phyloP scores from a whole-genome alignment of 2,888 invertebrate genomes.

The Hololepta plana region DNA sequence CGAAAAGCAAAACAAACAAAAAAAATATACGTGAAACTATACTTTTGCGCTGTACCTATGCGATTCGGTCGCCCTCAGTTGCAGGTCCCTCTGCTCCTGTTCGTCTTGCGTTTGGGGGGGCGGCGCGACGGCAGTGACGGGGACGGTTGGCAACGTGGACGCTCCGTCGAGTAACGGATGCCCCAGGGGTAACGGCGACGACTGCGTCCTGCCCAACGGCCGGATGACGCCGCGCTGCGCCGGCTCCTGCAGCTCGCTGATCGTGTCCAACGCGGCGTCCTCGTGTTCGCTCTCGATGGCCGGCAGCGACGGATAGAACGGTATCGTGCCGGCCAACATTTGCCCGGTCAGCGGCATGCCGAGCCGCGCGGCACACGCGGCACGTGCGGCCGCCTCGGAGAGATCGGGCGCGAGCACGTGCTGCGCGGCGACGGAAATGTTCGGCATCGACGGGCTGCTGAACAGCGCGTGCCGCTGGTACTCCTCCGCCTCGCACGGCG shows the following conservation, averaged over 20 bases:
- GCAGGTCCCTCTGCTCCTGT: slow-evolving; percentile 25
- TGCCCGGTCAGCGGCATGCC: slow-evolving; percentile 47
- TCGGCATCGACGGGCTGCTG: slow-evolving; percentile 92
- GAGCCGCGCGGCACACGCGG: slow-evolving; percentile 45
- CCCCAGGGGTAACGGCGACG: slow-evolving; percentile 78
- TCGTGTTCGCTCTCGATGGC: slow-evolving; percentile 38
- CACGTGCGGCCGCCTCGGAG: slow-evolving; percentile 63
- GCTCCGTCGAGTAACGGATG: slow-evolving; percentile 55
- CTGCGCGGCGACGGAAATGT: slow-evolving; percentile 64
- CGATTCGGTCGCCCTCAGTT: slow-evolving; percentile 28
- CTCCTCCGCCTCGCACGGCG: slow-evolving; percentile 42
- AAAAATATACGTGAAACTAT: too few species aligned
- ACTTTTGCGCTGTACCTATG: slow-evolving; percentile 25
- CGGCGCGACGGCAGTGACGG: slow-evolving; percentile 13
- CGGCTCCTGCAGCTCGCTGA: slow-evolving; percentile 26
- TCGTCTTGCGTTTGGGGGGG: slow-evolving; percentile 34
- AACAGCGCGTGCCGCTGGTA: slow-evolving; percentile 55
- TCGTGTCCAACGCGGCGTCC: slow-evolving; percentile 26
- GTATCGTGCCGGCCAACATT: slow-evolving; percentile 46
- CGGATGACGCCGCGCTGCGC: slow-evolving; percentile 29
- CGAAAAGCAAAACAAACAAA: too few species aligned
- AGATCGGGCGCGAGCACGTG: slow-evolving; percentile 30
- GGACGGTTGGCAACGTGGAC: slow-evolving; percentile 14
- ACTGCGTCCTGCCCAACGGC: slow-evolving; percentile 84
- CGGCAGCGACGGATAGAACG: slow-evolving; percentile 52